Evolutionary conservation across 1,140 invertebrate genomes (phyloP), one percentile per base, ranked within the genome.

Genomic region (Phymorhynchus buccinoides): DNA sequence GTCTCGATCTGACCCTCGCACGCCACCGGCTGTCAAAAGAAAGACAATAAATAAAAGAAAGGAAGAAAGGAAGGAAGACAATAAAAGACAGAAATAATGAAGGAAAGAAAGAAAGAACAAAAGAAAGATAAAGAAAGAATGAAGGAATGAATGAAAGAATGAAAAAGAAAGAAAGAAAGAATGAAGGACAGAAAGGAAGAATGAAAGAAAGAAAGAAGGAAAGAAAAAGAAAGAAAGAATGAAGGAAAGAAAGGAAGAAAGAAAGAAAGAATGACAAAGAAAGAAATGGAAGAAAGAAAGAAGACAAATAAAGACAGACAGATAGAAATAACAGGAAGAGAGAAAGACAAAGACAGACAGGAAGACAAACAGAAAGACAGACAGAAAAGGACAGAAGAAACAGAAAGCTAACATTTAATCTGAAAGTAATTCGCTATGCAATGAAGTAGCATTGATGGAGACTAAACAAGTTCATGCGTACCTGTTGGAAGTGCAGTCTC

Each of bases 1-100:
- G 88, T 89, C 84, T 93, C 92, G 62, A 93, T 91, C 82, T 91
- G 89, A 85, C 92, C 92, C 48, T 93, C 91, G 88, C 92, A 92
- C 14, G 85, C 68, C 16, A 93, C 88, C 32, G 91, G 87, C 92
- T 93, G 87, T 44, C 35, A 9, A 39, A 16, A 30, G 39, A 44
- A 6, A 41, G 27, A 35, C 4, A 44, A 37, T 6, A 32, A 78
- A 1, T 32, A 32, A 42, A n/a, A 79, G 3, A 32, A 30, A 3
- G 22, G 30, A n/a, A 37, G 7, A 75, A 18, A 78, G 9, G 30
- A 4, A 79, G 77, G 6, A 44, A 30, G 27, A 42, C 39, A 41
- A 14, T 3, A 14, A 35, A 32, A 78, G 9, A 39, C 14, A 18
- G 41, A 12, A 37, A 35, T 16, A 78, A 32, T 35, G 27, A 78